Evolutionary conservation across 2,888 invertebrate genomes (phyloP), one percentile per base, ranked within the genome.

Genomic region (Helicoverpa assulta): DNA sequence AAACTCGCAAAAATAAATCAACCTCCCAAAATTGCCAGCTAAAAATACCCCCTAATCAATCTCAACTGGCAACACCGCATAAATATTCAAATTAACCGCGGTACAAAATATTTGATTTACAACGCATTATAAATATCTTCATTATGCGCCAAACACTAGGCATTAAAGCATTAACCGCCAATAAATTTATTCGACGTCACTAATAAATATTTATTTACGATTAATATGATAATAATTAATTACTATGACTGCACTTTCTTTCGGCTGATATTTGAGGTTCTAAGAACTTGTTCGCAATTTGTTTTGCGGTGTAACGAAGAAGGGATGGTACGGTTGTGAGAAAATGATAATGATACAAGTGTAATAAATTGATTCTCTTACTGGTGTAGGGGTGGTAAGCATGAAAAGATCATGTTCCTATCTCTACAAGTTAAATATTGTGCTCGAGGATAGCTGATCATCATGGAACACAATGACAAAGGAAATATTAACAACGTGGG

Each of bases 251-350:
- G 83, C 77, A 84, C 78, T 86, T 82, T 86, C 85, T 86, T 93
- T 92, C 89, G 87, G 87, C 61, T 73, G 86, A 86, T 84, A 88
- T 89, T 89, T 79, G 74, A 82, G 84, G 80, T 94, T 94, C 94
- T 90, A 85, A 90, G 94, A 93, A 95, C 85, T 88, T 89, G 91
- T 91, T 84, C 72, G 86, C 87, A 94, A 94, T 94, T 94, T 93
- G 94, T 90, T 91, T 85, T 84, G 78, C 73, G 65, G 63, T 71
- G 78, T 81, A 81, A 76, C 40, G 62, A 75, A 75, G 70, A 66
- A 91, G 91, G 91, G 92, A 78, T 90, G 86, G 47, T 26, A 33
- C 37, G n/a, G 37, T 43, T 61, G 52, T 40, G 26, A 53, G 21
- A 40, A 61, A 58, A 64, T 19, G 14, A 7, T 54, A 33, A 19